Conservation (phyloP, 2,888 invertebrate genomes). For the Lordiphosa fenestrarum region DNA sequence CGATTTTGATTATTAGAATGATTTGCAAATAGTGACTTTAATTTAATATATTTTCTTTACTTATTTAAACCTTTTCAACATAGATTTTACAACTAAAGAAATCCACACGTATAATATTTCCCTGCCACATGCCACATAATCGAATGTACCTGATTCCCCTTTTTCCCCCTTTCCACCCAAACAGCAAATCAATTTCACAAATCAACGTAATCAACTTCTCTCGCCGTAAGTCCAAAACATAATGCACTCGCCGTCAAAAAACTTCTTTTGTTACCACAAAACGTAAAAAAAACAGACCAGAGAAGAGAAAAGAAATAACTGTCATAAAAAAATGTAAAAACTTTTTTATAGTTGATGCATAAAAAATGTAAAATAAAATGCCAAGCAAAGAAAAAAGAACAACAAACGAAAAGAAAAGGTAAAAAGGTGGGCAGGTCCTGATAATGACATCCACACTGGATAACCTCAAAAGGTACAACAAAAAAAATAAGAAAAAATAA, state of each 20-base stretch:
- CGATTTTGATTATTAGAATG: no score
- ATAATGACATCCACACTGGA: constrained; percentile 64
- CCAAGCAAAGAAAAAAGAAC: constrained; percentile 36
- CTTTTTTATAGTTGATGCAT: constrained; percentile 70
- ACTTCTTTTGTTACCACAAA: constrained; percentile 53
- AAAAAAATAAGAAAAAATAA: constrained; percentile 16
- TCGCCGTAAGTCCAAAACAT: constrained; percentile 62
- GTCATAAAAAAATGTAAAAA: constrained; percentile 72
- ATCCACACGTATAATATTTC: constrained; percentile 37
- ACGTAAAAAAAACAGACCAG: constrained; percentile 13
- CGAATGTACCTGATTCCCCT: constrained; percentile 27
- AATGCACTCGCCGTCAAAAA: constrained; percentile 60
- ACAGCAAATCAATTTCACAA: constrained; percentile 67
- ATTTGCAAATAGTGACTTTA: no score
- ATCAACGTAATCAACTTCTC: constrained; percentile 74
- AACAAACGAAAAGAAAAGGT: constrained; percentile 8
- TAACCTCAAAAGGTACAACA: constrained; percentile 49
- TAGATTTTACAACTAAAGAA: constrained; percentile 45
- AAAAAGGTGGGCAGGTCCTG: constrained; percentile 44
- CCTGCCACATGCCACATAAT: constrained; percentile 57
- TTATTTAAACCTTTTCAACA: not conserved
- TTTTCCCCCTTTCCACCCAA: not conserved
- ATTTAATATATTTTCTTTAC: no score
- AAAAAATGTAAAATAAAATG: constrained; percentile 71
- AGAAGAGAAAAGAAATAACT: constrained; percentile 47